Base-by-base conservation (phyloP, 2,888 invertebrate species). In the Unio pictorum region DNA sequence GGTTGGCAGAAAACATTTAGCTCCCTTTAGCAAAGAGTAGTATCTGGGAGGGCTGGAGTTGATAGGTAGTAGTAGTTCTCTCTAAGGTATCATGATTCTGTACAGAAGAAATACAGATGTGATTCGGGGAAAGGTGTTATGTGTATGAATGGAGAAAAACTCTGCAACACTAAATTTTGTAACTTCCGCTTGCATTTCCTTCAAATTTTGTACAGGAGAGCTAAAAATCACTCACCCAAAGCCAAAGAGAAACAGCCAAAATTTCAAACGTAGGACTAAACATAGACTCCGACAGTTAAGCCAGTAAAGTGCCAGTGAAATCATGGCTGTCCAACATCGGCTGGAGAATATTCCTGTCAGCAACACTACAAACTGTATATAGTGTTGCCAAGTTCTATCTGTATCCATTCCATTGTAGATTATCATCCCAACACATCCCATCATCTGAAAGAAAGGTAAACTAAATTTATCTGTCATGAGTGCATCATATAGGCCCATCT, bases 281-380 rank as follows among this genome's bases (percentile, higher is more conserved):
- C 95, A 95, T 4, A 96, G 92, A 74, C 96, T 96, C 69, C 95
- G 93, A 73, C 94, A 95, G 90, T 96, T 93, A 68, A 97, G 91
- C 89, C 97, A 94, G 55, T 97, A 92, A 56, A 98, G 89, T 8
- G 94, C 93, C 56, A 95, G 92, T 3, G 97, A 95, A 70, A 97
- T 91, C 84, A 95, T 93, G 15, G 94, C 94, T 0, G 96, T 95
- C 95, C 96, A 96, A 67, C 96, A 91, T 72, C 96, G 92, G 64
- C 95, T 93, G 72, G 95, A 94, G 85, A 95, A 95, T 72, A 95
- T 94, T 71, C 91, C 91, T 59, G 90, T 93, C 56, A 94, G 93
- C 78, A 95, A 94, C 23, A 96, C 88, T 6, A 86, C 75, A 70
- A 96, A 95, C 86, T 96, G 95, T 3, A 94, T 71, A 72, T 94